Conservation (phyloP, 2,797 vertebrate genomes). For the Sebastes wilsoni region DNA sequence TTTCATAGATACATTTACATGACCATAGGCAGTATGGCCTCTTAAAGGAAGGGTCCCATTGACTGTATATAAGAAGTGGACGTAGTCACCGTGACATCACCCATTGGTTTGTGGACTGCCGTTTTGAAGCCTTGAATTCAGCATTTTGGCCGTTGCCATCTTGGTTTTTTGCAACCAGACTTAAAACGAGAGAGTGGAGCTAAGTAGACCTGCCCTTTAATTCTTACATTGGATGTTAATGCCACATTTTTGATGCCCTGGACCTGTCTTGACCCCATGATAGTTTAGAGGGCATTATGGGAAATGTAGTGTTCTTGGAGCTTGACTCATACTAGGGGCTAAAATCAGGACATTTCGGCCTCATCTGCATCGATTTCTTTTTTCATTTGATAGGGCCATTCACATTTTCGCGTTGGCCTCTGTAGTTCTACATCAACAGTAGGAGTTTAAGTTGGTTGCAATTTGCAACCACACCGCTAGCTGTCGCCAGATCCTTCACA, state of each 20-base stretch:
- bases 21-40: not conserved
- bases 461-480: not conserved
- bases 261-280: not conserved
- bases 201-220: too few species aligned
- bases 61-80: too few species aligned
- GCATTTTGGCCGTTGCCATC: too few species aligned
- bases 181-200: accelerated
- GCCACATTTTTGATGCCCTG: not conserved
- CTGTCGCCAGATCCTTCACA: not conserved
- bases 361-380: not conserved
- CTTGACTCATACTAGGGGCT: accelerated
- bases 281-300: not conserved
- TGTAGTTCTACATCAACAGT: not conserved
- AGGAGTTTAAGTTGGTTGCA: not conserved
- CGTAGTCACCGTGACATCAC: too few species aligned
- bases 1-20: not conserved
- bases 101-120: too few species aligned
- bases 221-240: not conserved
- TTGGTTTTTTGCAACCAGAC: too few species aligned
- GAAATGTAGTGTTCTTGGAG: not conserved
- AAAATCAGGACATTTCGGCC: not conserved
- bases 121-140: too few species aligned
- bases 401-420: not conserved
- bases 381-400: not conserved
- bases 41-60: not conserved